A percentile compares a stretch with the other conserved stretches of the same genome.
phyloP scores from a whole-genome alignment of 2,113 vertebrate species.

The Tychaedon coryphoeus region DNA sequence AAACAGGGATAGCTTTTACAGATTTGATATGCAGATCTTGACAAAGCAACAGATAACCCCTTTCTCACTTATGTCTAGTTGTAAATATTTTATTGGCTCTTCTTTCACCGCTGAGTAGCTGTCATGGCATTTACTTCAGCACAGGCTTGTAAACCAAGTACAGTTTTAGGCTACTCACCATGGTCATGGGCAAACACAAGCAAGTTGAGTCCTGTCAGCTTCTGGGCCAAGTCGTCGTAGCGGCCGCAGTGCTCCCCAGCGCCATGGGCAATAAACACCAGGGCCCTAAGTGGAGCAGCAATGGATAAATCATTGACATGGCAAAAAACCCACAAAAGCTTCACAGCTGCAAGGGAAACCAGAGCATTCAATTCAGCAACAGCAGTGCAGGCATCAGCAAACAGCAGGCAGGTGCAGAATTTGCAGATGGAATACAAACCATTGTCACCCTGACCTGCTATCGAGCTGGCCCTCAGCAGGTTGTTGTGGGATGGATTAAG shows the following conservation, averaged over 20 bases:
- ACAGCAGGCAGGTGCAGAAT: not conserved
- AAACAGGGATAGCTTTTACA: not conserved
- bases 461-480: rapidly evolving
- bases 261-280: conserved; percentile 88
- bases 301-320: not conserved
- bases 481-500: not conserved
- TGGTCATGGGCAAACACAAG: conserved; percentile 94
- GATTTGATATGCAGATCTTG: not conserved
- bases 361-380: not conserved
- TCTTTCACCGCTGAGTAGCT: not conserved
- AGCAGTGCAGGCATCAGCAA: not conserved
- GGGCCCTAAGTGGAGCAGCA: conserved; percentile 77
- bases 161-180: conserved; percentile 77
- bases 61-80: not conserved
- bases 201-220: conserved; percentile 80
- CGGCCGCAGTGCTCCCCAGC: conserved; percentile 90
- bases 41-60: not conserved
- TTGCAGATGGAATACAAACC: not conserved
- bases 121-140: not conserved
- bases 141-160: not conserved
- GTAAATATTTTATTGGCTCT: conserved; percentile 17
- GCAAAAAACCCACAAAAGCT: not conserved
- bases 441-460: not conserved
- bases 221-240: conserved; percentile 88
- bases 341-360: not conserved